Conservation (phyloP, 2,888 invertebrate genomes). For the Mythimna ferrago region DNA sequence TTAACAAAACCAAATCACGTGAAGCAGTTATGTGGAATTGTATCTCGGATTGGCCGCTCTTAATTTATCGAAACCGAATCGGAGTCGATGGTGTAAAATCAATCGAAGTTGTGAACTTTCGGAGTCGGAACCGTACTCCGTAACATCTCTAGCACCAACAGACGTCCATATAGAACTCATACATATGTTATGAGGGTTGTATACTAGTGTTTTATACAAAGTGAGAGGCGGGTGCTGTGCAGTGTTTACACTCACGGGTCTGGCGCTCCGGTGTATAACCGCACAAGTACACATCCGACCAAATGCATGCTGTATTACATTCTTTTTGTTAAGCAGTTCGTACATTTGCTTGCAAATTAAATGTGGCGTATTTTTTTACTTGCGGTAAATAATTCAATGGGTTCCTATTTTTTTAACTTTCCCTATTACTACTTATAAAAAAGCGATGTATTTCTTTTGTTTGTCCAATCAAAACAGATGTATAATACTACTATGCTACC, state of each 20-base stretch:
- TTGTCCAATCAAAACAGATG: background rate
- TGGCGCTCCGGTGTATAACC: background rate
- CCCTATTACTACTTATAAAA: background rate
- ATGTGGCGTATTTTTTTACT: background rate
- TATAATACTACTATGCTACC: background rate
- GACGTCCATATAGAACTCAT: background rate
- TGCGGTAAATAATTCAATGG: background rate
- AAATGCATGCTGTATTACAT: conserved; percentile 20
- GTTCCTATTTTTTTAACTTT: background rate
- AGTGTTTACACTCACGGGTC: conserved; percentile 27
- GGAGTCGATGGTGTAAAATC: too few species aligned
- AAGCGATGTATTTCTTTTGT: background rate
- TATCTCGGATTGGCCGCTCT: too few species aligned
- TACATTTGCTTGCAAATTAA: conserved; percentile 29
- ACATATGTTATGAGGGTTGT: background rate
- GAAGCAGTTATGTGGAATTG: too few species aligned
- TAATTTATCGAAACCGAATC: too few species aligned
- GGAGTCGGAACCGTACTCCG: too few species aligned
- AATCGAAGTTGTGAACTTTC: too few species aligned
- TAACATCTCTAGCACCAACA: background rate
- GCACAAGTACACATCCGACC: conserved; percentile 36
- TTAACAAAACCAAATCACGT: too few species aligned
- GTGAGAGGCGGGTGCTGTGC: conserved; percentile 18
- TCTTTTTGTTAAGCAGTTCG: background rate
- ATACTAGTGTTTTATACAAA: conserved; percentile 21